Evolutionary conservation across 1,140 invertebrate species (phyloP).

Genomic region (Eupristina koningsbergeri): DNA sequence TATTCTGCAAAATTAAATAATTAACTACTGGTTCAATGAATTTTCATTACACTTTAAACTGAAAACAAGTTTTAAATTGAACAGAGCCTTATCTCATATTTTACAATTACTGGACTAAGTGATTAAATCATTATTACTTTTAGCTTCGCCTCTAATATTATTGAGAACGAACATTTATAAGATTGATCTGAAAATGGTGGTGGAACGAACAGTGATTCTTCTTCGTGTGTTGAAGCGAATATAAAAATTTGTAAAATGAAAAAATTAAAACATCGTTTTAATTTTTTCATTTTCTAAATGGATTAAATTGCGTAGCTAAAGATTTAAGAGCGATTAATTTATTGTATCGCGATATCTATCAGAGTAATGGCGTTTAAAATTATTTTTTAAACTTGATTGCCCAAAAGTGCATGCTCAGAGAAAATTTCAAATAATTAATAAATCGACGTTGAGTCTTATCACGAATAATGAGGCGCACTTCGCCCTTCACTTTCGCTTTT

Average conservation of each 20-base stretch:
- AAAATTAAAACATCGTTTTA: not conserved
- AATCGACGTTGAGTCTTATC: not conserved
- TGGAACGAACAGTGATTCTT: too few relatives aligned
- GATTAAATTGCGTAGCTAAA: not conserved
- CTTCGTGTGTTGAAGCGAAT: too few relatives aligned
- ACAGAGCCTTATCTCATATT: not conserved
- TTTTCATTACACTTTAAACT: not conserved
- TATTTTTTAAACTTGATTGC: not conserved
- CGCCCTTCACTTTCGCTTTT: not conserved
- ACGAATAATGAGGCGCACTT: not conserved
- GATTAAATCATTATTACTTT: not conserved
- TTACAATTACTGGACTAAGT: not conserved
- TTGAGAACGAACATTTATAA: too few relatives aligned
- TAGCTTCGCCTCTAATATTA: not conserved
- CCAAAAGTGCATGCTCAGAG: not conserved
- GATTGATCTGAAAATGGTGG: too few relatives aligned
- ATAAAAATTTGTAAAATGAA: too few relatives aligned
- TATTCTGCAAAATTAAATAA: not conserved
- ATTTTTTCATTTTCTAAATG: not conserved
- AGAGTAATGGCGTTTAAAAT: not conserved
- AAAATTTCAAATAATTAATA: not conserved
- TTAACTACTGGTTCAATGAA: not conserved
- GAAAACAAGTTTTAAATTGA: not conserved
- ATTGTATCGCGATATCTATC: not conserved
- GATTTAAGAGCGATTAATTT: not conserved